Evolutionary conservation across 2,113 vertebrate species (phyloP), one percentile per base, ranked within the genome.

Genomic region (Drymodes brunneopygia): DNA sequence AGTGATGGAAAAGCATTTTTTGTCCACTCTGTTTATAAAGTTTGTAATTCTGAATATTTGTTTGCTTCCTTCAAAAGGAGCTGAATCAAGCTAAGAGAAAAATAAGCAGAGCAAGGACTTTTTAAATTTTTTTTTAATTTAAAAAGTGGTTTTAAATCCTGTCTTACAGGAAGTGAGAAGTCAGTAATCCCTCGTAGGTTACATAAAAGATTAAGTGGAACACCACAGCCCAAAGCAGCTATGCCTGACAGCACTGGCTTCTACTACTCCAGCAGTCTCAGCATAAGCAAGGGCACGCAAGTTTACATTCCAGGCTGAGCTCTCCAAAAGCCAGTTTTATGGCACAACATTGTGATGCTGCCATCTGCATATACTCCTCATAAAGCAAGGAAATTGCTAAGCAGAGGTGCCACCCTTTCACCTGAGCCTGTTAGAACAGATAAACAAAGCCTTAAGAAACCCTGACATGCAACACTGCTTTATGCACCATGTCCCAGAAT

Each of bases 151-250:
- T 86, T 67, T 77, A 7, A 90, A 93, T 64, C 92, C 56, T 64
- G 29, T 19, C 27, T 71, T 93, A 53, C 47, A 48, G 62, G 28
- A 66, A 85, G 78, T 21, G 38, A 69, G 71, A 86, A 84, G 53
- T 71, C 85, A 66, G 15, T 94, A 97, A 94, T 95, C 95, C 58
- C 62, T 65, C 0, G 3, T 12, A 73, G 89, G 82, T 95, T 97
- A 95, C 91, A 70, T 95, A 95, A 97, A 95, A 91, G 90, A 75
- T 82, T 96, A 97, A 91, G 81, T 23, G 65, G 87, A 90, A 66
- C 19, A 81, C 3, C 33, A 79, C 28, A 56, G 60, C 67, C 66
- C 27, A 28, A 69, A 86, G 62, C 78, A 73, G 90, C 67, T 47
- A 28, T 88, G 86, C 88, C 22, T 89, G 89, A 72, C 83, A 95